Evolutionary conservation across 2,888 invertebrate species (phyloP), one percentile per base, ranked within the genome.

Genomic region (Pammene fasciana): DNA sequence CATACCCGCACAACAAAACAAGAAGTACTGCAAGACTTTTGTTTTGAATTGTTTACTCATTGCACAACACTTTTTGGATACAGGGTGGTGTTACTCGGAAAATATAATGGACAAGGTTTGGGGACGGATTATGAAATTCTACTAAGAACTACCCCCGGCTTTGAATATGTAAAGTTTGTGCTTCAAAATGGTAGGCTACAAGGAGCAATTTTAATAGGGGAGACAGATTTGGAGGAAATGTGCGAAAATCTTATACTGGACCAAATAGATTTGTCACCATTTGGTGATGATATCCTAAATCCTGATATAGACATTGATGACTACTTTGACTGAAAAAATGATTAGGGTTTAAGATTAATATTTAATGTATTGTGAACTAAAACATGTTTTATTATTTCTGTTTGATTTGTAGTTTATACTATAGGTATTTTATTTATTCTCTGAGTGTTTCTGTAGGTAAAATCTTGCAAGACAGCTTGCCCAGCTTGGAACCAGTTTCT

Each of bases 291-390:
- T 86, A 95, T 99, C 76, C 93, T 99, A 9, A 96, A 99, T 93
- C 99, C 99, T 18, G 94, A 97, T 84, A 96, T 99, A 81, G 99
- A 99, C 85, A 97, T 99, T 80, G 99, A 99, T 88, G 99, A 99
- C 93, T 99, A 98, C 92, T 99, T 99, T 94, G 99, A 99, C 94
- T 99, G 88, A 81, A 50, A 46, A 16, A 50, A 48, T 10, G 1
- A 26, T 26, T 26, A 26, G 26, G 26, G 1, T 16, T 10, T 9
- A 38, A 10, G 48, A 14, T 16, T 26, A 56, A 45, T 60, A 72
- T 66, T 74, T 72, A 16, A 57, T 68, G 62, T 38, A 72, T 65
- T 68, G 65, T 62, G 8, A 48, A 9, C 38, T 9, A 38, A 38
- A 38, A 38, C 36, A 9, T 38, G 9, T 9, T 9, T 26, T 26